Conservation (phyloP, 2,888 invertebrate species). For the Melangyna quadrimaculata region DNA sequence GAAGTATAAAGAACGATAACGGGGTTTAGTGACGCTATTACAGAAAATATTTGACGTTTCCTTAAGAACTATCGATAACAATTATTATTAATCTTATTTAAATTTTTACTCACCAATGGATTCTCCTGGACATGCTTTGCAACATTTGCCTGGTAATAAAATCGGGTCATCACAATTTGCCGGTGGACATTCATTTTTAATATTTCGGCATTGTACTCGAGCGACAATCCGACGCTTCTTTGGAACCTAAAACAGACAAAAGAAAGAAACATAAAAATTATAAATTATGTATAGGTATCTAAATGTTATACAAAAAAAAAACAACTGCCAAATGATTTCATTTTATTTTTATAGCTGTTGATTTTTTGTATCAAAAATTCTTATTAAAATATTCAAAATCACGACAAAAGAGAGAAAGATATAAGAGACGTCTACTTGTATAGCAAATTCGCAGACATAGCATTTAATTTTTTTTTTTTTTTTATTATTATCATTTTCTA, state of each 20-base stretch:
- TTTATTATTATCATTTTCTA: too few species aligned
- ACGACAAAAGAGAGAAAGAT: not conserved
- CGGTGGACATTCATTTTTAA: conserved; percentile 95
- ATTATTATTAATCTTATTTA: not conserved
- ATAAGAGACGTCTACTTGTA: conserved; percentile 5
- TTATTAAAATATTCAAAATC: conserved; percentile 52
- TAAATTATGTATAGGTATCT: not conserved
- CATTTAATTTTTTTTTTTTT: conserved; percentile 11
- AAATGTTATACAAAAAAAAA: not conserved
- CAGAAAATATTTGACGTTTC: too few species aligned
- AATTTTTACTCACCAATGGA: conserved; percentile 85
- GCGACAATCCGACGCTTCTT: conserved; percentile 93
- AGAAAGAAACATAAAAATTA: conserved; percentile 13
- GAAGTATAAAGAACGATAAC: too few species aligned
- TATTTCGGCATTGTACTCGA: conserved; percentile 94
- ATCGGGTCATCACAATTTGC: conserved; percentile 93
- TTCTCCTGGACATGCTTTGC: conserved; percentile 94
- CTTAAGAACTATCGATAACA: too few species aligned
- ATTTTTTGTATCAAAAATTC: conserved; percentile 2
- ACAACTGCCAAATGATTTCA: not conserved
- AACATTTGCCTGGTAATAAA: conserved; percentile 91
- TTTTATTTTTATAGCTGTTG: conserved; percentile 15
- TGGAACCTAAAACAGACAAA: conserved; percentile 85
- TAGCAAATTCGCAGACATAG: conserved; percentile 28
- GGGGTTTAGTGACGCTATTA: too few species aligned